A percentile compares a stretch with the other conserved stretches of the same genome.
Conservation (phyloP, 37 sponge, comb jelly and placozoan species). For the Aplysina aerophoba region DNA sequence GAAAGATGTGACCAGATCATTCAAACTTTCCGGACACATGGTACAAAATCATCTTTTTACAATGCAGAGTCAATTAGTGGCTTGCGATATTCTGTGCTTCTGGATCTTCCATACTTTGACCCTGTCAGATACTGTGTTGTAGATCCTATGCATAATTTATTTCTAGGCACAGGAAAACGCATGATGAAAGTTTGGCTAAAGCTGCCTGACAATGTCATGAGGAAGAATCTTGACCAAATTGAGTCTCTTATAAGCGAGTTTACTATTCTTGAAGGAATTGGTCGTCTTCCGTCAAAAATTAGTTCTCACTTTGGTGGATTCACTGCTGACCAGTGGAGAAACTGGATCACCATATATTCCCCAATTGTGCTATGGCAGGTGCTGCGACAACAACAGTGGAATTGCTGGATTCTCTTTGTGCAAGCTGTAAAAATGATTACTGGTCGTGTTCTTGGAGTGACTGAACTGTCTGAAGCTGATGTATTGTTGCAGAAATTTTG, state of each 20-base stretch:
- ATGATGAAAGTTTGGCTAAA: neutral
- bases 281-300: slow-evolving; percentile 56
- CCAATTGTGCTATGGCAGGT: slow-evolving; percentile 47
- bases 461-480: slow-evolving; percentile 50
- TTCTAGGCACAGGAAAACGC: slow-evolving; percentile 51
- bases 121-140: slow-evolving; percentile 31
- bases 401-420: slow-evolving; percentile 67
- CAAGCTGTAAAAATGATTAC: slow-evolving; percentile 48
- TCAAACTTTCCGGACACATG: neutral
- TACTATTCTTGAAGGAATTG: slow-evolving; percentile 41
- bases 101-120: slow-evolving; percentile 62
- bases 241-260: slow-evolving; percentile 6
- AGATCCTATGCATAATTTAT: slow-evolving; percentile 47
- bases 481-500: slow-evolving; percentile 36
- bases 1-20: neutral
- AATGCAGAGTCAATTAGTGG: slow-evolving; percentile 22
- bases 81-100: slow-evolving; percentile 47
- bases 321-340: slow-evolving; percentile 70
- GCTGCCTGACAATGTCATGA: neutral
- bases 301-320: slow-evolving; percentile 56
- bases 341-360: slow-evolving; percentile 64
- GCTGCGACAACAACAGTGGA: slow-evolving; percentile 34
- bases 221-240: too few relatives aligned
- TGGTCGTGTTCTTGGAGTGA: slow-evolving; percentile 8
- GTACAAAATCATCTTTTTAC: neutral